Evolutionary conservation across 1,140 invertebrate genomes (phyloP).

Genomic region (Drosophila persimilis): DNA sequence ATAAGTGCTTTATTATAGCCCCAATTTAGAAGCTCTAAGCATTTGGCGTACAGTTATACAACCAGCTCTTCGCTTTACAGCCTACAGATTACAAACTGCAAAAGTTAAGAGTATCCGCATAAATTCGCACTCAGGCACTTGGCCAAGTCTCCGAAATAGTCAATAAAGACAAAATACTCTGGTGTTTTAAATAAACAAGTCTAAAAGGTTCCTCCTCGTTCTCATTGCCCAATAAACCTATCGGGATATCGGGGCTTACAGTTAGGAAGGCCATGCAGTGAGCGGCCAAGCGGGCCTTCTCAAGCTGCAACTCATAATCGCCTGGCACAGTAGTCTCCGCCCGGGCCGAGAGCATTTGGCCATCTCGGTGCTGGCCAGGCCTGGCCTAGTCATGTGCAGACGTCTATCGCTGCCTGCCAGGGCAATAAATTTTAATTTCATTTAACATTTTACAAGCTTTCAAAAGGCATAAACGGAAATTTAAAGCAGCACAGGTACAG

Average conservation of each 20-base stretch:
- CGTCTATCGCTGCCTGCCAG: conserved; percentile 68
- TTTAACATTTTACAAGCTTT: conserved; percentile 81
- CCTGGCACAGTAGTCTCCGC: conserved; percentile 36
- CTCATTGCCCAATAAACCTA: conserved; percentile 24
- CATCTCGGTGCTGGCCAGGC: conserved; percentile 32
- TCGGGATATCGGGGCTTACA: conserved; percentile 13
- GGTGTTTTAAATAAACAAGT: conserved; percentile 35
- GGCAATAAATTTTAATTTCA: conserved; percentile 81
- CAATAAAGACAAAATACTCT: conserved; percentile 30
- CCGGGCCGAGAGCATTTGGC: conserved; percentile 34
- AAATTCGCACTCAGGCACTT: not conserved
- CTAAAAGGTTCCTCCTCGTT: conserved; percentile 18
- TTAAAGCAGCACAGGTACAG: conserved; percentile 62
- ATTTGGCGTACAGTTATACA: too few species aligned
- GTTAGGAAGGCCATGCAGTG: conserved; percentile 31
- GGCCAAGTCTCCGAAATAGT: not conserved
- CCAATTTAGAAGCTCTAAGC: too few species aligned
- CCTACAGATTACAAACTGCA: too few species aligned
- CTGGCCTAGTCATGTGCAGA: conserved; percentile 51
- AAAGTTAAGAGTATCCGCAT: too few species aligned
- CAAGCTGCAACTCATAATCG: conserved; percentile 45
- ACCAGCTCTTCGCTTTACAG: too few species aligned
- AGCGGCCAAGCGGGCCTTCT: conserved; percentile 1
- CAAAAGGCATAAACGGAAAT: conserved; percentile 80
- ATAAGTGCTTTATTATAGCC: too few species aligned